Evolutionary conservation across 2,797 vertebrate species (phyloP).

Genomic region (Enteromius afrohamiltoni): DNA sequence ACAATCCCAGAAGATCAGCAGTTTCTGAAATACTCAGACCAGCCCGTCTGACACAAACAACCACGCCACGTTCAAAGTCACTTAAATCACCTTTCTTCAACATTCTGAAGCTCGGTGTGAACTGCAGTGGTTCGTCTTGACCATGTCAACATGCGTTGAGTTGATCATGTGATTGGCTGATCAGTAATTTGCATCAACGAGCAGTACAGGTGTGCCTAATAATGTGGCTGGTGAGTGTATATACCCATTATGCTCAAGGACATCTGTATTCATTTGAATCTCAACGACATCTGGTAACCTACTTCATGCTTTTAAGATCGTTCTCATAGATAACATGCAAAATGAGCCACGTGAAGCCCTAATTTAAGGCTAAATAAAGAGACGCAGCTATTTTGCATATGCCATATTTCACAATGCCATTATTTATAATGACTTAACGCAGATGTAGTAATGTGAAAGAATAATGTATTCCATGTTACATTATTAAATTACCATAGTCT

Average conservation of each 20-base stretch:
- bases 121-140: no score
- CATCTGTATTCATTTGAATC: slow-evolving; percentile 12
- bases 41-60: no score
- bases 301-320: not conserved
- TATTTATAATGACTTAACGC: slow-evolving; percentile 28
- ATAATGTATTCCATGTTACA: slow-evolving; percentile 14
- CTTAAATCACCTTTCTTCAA: no score
- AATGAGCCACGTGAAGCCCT: not conserved
- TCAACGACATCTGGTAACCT: slow-evolving; percentile 15
- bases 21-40: no score
- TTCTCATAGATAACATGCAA: not conserved
- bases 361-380: slow-evolving; percentile 8
- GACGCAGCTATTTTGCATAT: not conserved
- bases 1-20: no score
- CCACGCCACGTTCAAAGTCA: no score
- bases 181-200: no score
- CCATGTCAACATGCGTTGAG: no score
- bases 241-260: not conserved
- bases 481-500: slow-evolving; percentile 32
- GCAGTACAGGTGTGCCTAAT: no score
- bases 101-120: no score
- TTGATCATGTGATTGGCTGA: no score
- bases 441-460: slow-evolving; percentile 40
- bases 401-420: slow-evolving; percentile 7
- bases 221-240: no score